phyloP scores from a whole-genome alignment of 2,113 vertebrate genomes.

The Acrocephalus arundinaceus region DNA sequence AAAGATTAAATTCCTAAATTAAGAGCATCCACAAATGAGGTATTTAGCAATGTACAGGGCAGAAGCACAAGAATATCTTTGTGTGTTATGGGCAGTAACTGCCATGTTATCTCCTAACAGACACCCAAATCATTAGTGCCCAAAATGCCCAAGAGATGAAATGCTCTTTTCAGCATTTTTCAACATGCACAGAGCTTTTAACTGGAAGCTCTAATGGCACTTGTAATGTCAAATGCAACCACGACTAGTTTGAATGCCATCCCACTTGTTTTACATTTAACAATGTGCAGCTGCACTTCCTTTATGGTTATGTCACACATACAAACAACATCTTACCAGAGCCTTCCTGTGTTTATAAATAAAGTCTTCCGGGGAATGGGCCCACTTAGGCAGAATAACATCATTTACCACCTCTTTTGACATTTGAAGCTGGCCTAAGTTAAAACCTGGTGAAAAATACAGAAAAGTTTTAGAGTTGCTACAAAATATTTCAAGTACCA shows the following conservation, averaged over 20 bases:
- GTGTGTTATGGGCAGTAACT: neutral
- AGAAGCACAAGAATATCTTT: neutral
- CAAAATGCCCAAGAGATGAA: neutral
- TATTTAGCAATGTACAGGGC: neutral
- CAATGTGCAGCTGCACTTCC: neutral
- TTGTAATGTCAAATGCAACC: neutral
- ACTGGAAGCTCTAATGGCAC: neutral
- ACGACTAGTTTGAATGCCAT: neutral
- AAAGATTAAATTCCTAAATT: neutral
- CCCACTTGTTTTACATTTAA: neutral
- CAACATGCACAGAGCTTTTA: neutral
- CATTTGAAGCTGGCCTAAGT: conserved; percentile 90
- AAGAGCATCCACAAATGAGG: neutral
- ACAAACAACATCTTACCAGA: conserved; percentile 79
- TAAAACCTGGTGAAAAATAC: conserved; percentile 80
- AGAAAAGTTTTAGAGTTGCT: neutral
- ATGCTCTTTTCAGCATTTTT: neutral
- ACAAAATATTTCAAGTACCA: neutral
- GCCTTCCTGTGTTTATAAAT: conserved; percentile 97
- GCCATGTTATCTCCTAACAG: neutral
- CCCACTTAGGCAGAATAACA: conserved; percentile 93
- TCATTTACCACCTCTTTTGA: conserved; percentile 90
- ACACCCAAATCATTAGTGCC: neutral
- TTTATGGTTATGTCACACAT: neutral
- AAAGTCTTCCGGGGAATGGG: conserved; percentile 94